phyloP scores from a whole-genome alignment of 2,113 vertebrate genomes.

The Sebastes fasciatus region DNA sequence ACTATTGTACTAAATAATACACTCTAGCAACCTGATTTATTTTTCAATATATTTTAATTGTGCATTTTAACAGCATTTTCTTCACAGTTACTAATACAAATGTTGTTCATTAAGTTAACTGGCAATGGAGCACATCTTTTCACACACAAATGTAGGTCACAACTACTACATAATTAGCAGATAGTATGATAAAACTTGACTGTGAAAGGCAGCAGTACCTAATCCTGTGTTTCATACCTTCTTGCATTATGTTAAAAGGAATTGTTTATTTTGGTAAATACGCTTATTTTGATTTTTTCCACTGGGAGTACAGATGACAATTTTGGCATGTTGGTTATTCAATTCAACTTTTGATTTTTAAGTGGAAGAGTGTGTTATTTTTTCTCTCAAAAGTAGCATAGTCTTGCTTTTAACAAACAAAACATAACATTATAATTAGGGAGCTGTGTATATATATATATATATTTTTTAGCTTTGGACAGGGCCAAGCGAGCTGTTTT shows the following conservation, averaged over 20 bases:
- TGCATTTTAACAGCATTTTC: not conserved
- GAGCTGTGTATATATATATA: not conserved
- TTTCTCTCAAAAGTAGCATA: not conserved
- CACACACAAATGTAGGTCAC: not conserved
- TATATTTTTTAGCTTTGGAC: not conserved
- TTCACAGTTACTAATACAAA: not conserved
- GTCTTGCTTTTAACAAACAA: not conserved
- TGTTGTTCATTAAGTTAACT: not conserved
- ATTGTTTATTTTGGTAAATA: not conserved
- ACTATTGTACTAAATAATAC: slow-evolving; percentile 6
- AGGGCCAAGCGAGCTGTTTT: not conserved
- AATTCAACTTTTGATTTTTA: not conserved
- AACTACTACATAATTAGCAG: not conserved
- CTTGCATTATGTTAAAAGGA: not conserved
- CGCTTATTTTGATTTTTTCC: not conserved
- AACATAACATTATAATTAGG: not conserved
- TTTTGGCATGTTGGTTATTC: not conserved
- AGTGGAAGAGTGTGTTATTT: not conserved
- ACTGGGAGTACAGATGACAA: not conserved
- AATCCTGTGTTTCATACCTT: not conserved
- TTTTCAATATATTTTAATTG: not conserved
- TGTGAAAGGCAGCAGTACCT: not conserved
- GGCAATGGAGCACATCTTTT: not conserved
- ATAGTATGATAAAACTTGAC: not conserved
- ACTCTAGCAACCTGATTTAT: not conserved